Conservation (phyloP, 2,113 vertebrate species). For the Forbesichthys agassizii region DNA sequence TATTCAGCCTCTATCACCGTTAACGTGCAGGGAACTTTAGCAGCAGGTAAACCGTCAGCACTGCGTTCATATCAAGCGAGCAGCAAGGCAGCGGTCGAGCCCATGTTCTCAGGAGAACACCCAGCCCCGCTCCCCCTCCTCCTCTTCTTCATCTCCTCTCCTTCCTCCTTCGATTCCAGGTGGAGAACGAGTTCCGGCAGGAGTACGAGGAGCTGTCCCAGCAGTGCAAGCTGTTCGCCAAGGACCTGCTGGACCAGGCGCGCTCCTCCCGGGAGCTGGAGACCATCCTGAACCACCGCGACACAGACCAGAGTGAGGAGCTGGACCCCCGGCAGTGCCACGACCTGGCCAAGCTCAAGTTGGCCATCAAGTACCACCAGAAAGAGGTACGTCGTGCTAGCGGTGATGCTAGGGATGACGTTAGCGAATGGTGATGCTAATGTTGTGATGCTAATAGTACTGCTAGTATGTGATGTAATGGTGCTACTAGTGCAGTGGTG, state of each 20-base stretch:
- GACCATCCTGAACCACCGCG: constrained; percentile 95
- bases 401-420: neutral
- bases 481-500: no score
- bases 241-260: constrained; percentile 96
- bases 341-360: constrained; percentile 94
- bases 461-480: no score
- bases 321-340: constrained; percentile 92
- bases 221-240: constrained; percentile 96
- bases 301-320: constrained; percentile 94
- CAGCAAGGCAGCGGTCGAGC: no score
- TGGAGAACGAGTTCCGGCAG: constrained; percentile 97
- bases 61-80: no score
- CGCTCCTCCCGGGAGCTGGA: constrained; percentile 93
- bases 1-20: no score
- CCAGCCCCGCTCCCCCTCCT: no score
- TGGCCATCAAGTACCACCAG: constrained; percentile 99
- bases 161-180: constrained; percentile 48
- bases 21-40: no score
- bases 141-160: no score
- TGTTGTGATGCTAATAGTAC: no score
- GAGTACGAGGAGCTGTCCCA: constrained; percentile 98
- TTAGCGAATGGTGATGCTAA: no score
- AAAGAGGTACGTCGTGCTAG: constrained; percentile 86
- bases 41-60: no score
- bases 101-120: no score